Evolutionary conservation across 2,113 vertebrate species (phyloP).

Genomic region (Lepisosteus osseus): DNA sequence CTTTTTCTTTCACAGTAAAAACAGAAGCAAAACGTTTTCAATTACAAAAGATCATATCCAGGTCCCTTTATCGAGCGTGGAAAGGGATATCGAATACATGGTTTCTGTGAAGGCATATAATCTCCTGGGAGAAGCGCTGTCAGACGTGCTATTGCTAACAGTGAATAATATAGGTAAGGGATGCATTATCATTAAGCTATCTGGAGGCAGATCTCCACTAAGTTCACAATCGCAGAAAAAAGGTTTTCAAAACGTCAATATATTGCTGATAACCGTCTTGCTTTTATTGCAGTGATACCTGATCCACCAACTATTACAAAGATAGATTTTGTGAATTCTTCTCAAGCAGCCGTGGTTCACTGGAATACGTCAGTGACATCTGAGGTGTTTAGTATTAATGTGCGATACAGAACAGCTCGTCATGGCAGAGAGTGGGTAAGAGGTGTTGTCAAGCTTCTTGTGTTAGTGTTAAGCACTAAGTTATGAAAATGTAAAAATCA

Average conservation of each 20-base stretch:
- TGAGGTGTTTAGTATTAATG: slow-evolving; percentile 4
- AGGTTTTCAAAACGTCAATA: too few species aligned
- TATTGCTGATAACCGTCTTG: background rate
- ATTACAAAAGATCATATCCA: slow-evolving; percentile 6
- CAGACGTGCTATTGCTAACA: slow-evolving; percentile 40
- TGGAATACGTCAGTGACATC: slow-evolving; percentile 45
- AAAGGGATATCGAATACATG: slow-evolving; percentile 31
- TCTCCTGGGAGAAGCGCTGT: slow-evolving; percentile 45
- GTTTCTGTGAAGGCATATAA: slow-evolving; percentile 49
- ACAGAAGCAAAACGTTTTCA: slow-evolving; percentile 17
- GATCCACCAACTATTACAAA: slow-evolving; percentile 45
- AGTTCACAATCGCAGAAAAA: too few species aligned
- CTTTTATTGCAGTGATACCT: slow-evolving; percentile 52
- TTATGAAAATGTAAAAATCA: too few species aligned
- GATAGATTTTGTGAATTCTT: slow-evolving; percentile 39
- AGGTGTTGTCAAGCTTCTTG: background rate
- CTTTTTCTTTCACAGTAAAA: slow-evolving; percentile 34
- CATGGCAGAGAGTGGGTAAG: slow-evolving; percentile 50
- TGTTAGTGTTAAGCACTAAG: too few species aligned
- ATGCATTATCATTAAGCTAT: too few species aligned
- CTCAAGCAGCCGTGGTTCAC: slow-evolving; percentile 33
- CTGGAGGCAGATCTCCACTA: too few species aligned
- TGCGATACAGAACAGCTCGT: slow-evolving; percentile 35
- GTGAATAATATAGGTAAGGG: slow-evolving; percentile 44
- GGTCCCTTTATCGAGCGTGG: slow-evolving; percentile 30